Conservation (phyloP, 1,140 invertebrate genomes). For the Ectropis grisescens region DNA sequence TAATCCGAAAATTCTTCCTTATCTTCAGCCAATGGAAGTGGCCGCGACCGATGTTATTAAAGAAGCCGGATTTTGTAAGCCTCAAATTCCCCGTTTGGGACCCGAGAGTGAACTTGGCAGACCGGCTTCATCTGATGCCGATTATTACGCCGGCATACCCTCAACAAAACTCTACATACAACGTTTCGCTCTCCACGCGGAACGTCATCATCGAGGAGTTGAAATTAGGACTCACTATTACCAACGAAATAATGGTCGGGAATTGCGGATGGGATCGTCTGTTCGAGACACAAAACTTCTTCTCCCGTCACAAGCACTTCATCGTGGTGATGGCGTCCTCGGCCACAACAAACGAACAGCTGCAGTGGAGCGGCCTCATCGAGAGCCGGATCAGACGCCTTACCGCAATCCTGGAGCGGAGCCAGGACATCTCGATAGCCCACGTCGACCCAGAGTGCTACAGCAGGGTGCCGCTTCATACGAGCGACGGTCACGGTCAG, state of each 20-base stretch:
- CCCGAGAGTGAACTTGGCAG: slow-evolving; percentile 76
- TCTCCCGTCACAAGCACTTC: slow-evolving; percentile 96
- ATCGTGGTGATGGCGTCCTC: slow-evolving; percentile 91
- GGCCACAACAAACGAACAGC: slow-evolving; percentile 83
- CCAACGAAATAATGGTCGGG: slow-evolving; percentile 89
- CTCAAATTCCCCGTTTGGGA: slow-evolving; percentile 95
- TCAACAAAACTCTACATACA: too few relatives aligned
- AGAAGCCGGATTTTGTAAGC: slow-evolving; percentile 89
- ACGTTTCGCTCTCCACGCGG: too few relatives aligned
- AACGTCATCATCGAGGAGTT: too few relatives aligned
- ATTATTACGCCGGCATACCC: too few relatives aligned
- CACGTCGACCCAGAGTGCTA: slow-evolving; percentile 95
- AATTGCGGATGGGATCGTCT: slow-evolving; percentile 90
- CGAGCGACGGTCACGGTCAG: slow-evolving; percentile 52
- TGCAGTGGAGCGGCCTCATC: slow-evolving; percentile 97
- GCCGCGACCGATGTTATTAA: slow-evolving; percentile 96
- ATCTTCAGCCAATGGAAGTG: slow-evolving; percentile 98
- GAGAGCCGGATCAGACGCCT: slow-evolving; percentile 97
- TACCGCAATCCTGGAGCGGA: slow-evolving; percentile 91
- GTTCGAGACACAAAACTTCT: slow-evolving; percentile 97
- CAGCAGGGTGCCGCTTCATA: slow-evolving; percentile 47
- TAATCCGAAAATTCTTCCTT: slow-evolving; percentile 98
- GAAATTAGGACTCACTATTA: slow-evolving; percentile 77
- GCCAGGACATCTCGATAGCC: slow-evolving; percentile 90
- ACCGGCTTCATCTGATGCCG: too few relatives aligned